A percentile compares a stretch with the other conserved stretches of the same genome.
Evolutionary conservation across 2,797 vertebrate genomes (phyloP).

Genomic region (Odontamblyopus rebecca): DNA sequence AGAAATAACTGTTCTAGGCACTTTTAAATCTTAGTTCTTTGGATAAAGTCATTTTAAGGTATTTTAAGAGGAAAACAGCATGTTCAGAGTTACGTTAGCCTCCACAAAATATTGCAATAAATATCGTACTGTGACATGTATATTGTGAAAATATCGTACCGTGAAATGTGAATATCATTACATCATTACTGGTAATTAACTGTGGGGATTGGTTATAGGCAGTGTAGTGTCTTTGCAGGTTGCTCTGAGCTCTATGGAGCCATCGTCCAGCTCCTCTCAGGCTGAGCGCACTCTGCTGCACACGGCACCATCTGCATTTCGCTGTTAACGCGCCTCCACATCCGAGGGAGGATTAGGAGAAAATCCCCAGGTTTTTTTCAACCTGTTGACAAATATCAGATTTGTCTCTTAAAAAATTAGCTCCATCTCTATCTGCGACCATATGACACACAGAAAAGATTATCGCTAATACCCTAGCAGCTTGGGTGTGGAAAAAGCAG

Average conservation of each 20-base stretch:
- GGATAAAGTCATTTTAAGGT: no score
- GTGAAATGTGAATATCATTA: no score
- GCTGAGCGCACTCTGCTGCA: constrained; percentile 62
- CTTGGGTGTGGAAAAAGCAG: constrained; percentile 85
- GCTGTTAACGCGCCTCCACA: constrained; percentile 82
- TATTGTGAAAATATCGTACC: no score
- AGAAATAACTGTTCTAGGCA: no score
- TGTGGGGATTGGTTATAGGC: neutral
- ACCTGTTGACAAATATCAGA: constrained; percentile 88
- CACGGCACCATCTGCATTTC: constrained; percentile 83
- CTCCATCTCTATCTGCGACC: constrained; percentile 83
- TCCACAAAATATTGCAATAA: no score
- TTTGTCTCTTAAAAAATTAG: constrained; percentile 87
- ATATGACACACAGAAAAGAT: constrained; percentile 87
- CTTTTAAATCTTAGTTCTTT: no score
- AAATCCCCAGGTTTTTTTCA: constrained; percentile 82
- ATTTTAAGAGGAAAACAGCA: no score
- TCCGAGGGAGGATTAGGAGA: constrained; percentile 80
- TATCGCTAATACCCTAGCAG: constrained; percentile 84
- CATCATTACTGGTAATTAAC: constrained; percentile 48
- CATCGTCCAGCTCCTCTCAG: constrained; percentile 59
- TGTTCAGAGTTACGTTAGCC: no score
- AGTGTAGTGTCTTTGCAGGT: constrained; percentile 64
- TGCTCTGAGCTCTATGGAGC: constrained; percentile 10
- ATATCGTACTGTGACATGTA: no score